Conservation (phyloP, 2,797 vertebrate genomes). For the Catamblyrhynchus diadema region DNA sequence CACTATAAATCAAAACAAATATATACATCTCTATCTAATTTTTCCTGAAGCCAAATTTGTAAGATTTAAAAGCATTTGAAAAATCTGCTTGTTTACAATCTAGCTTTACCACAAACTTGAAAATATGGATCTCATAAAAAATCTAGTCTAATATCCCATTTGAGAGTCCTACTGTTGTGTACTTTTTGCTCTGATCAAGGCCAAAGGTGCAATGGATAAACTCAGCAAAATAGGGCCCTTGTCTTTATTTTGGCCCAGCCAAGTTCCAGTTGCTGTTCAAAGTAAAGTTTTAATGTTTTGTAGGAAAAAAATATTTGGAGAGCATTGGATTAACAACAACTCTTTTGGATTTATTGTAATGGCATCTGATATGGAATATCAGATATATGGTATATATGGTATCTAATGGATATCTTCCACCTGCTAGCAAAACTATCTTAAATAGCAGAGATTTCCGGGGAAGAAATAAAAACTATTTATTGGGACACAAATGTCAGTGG, state of each 20-base stretch:
- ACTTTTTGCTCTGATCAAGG: background rate
- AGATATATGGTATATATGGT: background rate
- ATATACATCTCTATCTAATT: background rate
- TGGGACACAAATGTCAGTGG: background rate
- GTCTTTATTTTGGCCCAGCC: background rate
- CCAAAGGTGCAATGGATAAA: background rate
- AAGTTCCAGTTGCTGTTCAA: background rate
- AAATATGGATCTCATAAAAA: background rate
- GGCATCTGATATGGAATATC: background rate
- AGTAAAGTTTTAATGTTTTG: background rate
- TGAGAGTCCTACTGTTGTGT: background rate
- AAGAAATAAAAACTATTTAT: background rate
- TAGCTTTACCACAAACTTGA: background rate
- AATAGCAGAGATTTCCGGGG: background rate
- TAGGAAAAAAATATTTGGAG: background rate
- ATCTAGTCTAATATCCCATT: background rate
- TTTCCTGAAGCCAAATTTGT: background rate
- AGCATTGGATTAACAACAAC: background rate
- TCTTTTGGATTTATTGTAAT: background rate
- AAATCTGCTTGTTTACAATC: background rate
- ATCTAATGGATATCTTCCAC: background rate
- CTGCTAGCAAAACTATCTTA: background rate
- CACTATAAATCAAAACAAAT: background rate
- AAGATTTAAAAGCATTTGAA: background rate
- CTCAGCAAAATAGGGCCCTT: background rate